Percentiles rank a stretch among this genome's conserved stretches.
phyloP scores from a whole-genome alignment of 2,113 vertebrate species.

The Pteruthius melanotis region DNA sequence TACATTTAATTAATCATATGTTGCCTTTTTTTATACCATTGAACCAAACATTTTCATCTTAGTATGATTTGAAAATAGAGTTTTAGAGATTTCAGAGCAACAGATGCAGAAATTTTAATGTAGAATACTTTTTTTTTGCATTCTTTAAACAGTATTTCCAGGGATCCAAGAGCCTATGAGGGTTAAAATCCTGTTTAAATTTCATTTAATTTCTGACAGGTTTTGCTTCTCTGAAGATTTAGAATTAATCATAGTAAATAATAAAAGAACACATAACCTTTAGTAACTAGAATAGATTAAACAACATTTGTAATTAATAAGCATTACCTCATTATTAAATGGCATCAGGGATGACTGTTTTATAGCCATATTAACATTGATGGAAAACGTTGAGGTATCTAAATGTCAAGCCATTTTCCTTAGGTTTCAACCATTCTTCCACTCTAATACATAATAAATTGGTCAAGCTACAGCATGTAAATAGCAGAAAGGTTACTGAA shows the following conservation, averaged over 20 bases:
- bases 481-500: neutral
- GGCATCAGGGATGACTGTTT: constrained; percentile 33
- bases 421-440: neutral
- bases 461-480: neutral
- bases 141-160: neutral
- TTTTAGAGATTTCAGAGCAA: neutral
- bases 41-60: neutral
- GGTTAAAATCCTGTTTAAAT: constrained; percentile 58
- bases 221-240: constrained; percentile 25
- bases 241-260: constrained; percentile 47
- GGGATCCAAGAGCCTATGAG: neutral
- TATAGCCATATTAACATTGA: constrained; percentile 54
- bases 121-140: neutral
- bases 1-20: constrained; percentile 19
- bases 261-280: constrained; percentile 61
- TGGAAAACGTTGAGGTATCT: constrained; percentile 57
- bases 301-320: constrained; percentile 69
- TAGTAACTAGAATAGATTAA: constrained; percentile 54
- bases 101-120: neutral
- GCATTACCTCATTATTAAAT: constrained; percentile 38
- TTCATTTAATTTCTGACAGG: constrained; percentile 61
- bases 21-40: neutral
- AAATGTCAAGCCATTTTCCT: constrained; percentile 68
- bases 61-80: neutral
- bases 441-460: neutral